Conservation (phyloP, 2,888 invertebrate genomes). For the Lasioglossum villosulum region DNA sequence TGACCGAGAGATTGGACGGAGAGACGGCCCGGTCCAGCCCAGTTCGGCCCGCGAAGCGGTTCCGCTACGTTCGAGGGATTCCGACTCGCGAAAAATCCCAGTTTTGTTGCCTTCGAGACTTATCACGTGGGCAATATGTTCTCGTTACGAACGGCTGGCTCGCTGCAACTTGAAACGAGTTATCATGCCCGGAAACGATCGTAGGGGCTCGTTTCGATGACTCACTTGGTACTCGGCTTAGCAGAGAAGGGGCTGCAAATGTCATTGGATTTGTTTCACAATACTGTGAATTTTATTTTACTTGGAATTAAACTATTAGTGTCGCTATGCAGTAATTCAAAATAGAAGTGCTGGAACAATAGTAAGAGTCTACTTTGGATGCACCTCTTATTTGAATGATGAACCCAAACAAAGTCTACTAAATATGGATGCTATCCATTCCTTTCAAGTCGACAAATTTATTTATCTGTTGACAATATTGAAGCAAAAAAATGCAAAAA, state of each 20-base stretch:
- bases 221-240: background rate
- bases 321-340: no score
- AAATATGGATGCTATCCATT: no score
- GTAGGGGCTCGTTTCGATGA: background rate
- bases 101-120: conserved; percentile 2
- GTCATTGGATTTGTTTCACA: background rate
- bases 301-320: background rate
- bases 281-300: background rate
- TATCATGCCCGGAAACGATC: background rate
- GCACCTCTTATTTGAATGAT: no score
- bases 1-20: conserved; percentile 27
- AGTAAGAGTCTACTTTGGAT: background rate
- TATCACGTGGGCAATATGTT: conserved; percentile 2
- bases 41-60: background rate
- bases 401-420: no score
- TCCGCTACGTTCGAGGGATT: background rate
- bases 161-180: background rate
- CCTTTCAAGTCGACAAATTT: no score
- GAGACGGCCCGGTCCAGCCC: background rate
- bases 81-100: background rate
- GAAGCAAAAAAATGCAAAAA: no score
- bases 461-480: no score
- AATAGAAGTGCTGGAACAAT: background rate
- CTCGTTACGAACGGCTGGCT: conserved; percentile 14
- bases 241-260: background rate